Conservation (phyloP, 2,888 invertebrate species). For the Girardia tigrina region DNA sequence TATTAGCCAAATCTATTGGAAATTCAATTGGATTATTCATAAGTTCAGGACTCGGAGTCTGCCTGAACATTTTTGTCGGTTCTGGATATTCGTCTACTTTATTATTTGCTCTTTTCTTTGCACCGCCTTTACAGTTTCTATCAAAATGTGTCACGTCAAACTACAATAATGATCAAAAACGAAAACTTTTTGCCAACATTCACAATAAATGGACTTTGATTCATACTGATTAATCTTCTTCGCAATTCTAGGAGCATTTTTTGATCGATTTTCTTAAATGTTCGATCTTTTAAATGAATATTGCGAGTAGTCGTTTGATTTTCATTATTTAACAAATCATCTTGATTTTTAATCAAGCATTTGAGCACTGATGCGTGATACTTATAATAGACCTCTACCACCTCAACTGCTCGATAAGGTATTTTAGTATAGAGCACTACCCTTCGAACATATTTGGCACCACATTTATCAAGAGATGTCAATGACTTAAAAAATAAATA, state of each 20-base stretch:
- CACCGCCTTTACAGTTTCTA: background rate
- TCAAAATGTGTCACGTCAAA: too few species aligned
- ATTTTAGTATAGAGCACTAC: conserved; percentile 26
- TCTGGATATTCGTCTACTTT: background rate
- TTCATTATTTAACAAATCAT: background rate
- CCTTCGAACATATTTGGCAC: conserved; percentile 26
- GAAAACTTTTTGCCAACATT: conserved; percentile 13
- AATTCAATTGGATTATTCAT: background rate
- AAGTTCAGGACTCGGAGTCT: background rate
- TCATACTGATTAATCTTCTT: background rate
- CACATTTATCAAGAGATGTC: background rate
- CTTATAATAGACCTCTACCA: conserved; percentile 16
- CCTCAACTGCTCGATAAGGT: conserved; percentile 31
- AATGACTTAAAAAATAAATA: background rate
- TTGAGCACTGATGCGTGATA: background rate
- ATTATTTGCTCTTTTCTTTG: background rate
- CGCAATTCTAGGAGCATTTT: background rate
- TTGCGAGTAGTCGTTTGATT: background rate
- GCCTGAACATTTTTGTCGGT: background rate
- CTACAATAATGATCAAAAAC: too few species aligned
- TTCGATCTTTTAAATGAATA: background rate
- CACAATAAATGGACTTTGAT: background rate
- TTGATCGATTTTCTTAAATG: background rate
- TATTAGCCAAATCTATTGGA: background rate
- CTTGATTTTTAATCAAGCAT: background rate